Conservation (phyloP, 37 sponge, comb jelly and placozoan genomes). For the Petrosia ficiformis region DNA sequence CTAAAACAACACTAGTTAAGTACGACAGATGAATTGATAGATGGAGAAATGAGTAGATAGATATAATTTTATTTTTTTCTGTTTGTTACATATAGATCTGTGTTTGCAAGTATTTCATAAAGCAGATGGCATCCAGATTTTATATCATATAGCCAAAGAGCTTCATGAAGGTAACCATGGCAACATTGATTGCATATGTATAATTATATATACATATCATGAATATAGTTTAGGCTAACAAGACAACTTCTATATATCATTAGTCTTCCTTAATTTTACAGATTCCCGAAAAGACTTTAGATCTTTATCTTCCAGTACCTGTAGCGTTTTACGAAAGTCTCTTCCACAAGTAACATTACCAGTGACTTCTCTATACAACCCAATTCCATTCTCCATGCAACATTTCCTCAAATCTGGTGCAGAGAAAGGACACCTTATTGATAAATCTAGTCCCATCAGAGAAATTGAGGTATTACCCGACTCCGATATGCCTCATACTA, state of each 20-base stretch:
- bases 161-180: conserved; percentile 6
- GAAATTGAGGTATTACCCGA: too few species aligned
- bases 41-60: too few species aligned
- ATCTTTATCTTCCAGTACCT: conserved; percentile 27
- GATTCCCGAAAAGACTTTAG: conserved; percentile 8
- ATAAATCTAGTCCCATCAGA: not conserved
- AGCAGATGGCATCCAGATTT: conserved; percentile 16
- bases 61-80: too few species aligned
- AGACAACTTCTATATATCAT: too few species aligned
- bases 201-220: not conserved
- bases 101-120: conserved; percentile 20
- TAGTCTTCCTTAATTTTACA: too few species aligned
- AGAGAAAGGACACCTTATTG: not conserved
- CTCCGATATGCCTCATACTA: too few species aligned
- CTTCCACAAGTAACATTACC: conserved; percentile 30
- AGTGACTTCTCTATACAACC: conserved; percentile 8
- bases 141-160: conserved; percentile 18
- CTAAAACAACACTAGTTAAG: too few species aligned
- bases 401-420: not conserved
- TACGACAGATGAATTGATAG: too few species aligned
- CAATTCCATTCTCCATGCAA: conserved; percentile 10
- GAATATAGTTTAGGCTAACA: too few species aligned
- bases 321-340: conserved; percentile 31
- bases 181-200: not conserved
- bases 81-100: not conserved